Evolutionary conservation across 2,113 vertebrate genomes (phyloP).

Genomic region (Indicator maculatus): DNA sequence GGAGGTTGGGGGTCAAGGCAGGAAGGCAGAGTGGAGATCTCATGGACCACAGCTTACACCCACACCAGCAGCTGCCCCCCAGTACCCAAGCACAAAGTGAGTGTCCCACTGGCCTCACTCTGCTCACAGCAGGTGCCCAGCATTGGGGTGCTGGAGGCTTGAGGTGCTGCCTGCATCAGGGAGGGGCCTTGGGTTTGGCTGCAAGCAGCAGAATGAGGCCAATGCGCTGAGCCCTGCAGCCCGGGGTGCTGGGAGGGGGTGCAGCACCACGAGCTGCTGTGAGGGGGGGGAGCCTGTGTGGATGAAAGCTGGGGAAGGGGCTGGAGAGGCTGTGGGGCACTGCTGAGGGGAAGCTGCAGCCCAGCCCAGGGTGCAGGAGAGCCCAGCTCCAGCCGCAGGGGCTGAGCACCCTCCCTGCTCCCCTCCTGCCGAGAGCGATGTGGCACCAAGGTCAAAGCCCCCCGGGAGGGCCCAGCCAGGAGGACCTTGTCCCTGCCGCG

Average conservation of each 20-base stretch:
- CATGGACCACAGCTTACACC: neutral
- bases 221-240: neutral
- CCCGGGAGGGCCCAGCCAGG: neutral
- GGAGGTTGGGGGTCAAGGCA: neutral
- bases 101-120: neutral
- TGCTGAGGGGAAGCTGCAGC: neutral
- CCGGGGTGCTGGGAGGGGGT: neutral
- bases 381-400: neutral
- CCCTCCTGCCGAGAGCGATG: neutral
- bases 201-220: neutral
- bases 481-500: rapidly evolving
- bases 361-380: neutral
- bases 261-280: rapidly evolving
- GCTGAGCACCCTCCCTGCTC: rapidly evolving
- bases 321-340: neutral
- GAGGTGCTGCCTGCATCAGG: neutral
- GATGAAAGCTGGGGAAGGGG: neutral
- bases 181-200: neutral
- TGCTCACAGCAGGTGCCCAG: neutral
- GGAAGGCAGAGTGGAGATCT: neutral
- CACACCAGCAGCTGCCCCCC: neutral
- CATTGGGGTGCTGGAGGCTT: neutral
- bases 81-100: neutral
- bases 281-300: neutral
- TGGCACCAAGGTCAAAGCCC: neutral